Evolutionary conservation across 2,113 vertebrate species (phyloP).

Genomic region (Thamnaconus septentrionalis): DNA sequence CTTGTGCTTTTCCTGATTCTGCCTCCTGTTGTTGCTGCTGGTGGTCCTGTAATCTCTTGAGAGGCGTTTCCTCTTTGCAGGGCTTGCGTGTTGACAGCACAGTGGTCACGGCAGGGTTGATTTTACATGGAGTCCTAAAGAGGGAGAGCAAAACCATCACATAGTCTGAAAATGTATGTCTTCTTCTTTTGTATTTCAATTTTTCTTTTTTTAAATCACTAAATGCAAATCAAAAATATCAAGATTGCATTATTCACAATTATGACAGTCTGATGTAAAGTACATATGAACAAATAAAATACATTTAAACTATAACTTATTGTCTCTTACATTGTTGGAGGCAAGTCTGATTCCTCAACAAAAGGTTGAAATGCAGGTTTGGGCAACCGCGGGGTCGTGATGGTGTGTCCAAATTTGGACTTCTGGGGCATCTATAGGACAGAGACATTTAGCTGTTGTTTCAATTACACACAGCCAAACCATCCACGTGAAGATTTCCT

Average conservation of each 20-base stretch:
- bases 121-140: conserved; percentile 93
- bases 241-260: too few species aligned
- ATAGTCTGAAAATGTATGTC: not conserved
- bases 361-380: conserved; percentile 87
- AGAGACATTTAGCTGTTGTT: not conserved
- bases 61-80: conserved; percentile 81
- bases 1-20: conserved; percentile 73
- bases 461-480: conserved; percentile 1
- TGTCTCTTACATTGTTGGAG: conserved; percentile 87
- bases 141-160: not conserved
- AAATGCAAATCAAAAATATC: too few species aligned
- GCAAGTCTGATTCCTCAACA: conserved; percentile 87
- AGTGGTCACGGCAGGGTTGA: conserved; percentile 86
- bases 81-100: conserved; percentile 87
- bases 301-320: too few species aligned
- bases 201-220: not conserved
- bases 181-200: not conserved
- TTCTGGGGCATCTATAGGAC: conserved; percentile 65
- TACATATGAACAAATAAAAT: too few species aligned
- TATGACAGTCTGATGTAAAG: too few species aligned
- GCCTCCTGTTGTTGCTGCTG: conserved; percentile 81
- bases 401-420: conserved; percentile 58
- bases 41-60: conserved; percentile 85
- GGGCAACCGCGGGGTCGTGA: conserved; percentile 58
- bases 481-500: not conserved